Evolutionary conservation across 2,888 invertebrate genomes (phyloP), one percentile per base, ranked within the genome.

Genomic region (Agrilus biguttatus): DNA sequence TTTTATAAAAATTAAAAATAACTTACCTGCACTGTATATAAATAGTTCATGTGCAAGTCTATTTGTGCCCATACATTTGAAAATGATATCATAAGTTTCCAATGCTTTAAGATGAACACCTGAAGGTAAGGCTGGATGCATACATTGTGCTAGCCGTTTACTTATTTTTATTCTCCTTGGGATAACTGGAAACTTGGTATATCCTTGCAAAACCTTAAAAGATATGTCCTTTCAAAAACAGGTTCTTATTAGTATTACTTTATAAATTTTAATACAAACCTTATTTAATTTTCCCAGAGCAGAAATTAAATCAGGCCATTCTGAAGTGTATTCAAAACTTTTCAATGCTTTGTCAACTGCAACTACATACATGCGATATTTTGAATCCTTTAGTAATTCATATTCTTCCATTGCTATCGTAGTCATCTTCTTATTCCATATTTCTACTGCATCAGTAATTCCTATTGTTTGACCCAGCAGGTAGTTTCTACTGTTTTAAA

Each of bases 291-390:
- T 91, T 40, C 84, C 87, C 32, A 93, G 68, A 5, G 90, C 89
- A 42, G 88, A 83, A 56, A 93, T 92, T 41, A 92, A 71, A 68
- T 93, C 92, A 43, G 91, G 88, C 92, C 92, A 92, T 74, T 92
- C 91, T 55, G 85, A 85, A n/a, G 90, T 88, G 60, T 84, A 85
- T 59, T 93, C 92, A 68, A 92, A 93, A 64, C 80, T 85, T 60
- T 85, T 87, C 48, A 92, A 68, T 13, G 88, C 88, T 65, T 87
- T 89, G 62, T 92, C 91, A 42, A 92, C 80, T 48, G 82, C 78
- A 37, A 79, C 77, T 51, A 82, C 82, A 63, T 84, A 82, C 71
- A 80, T 77, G 53, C 86, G 73, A 66, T 86, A 88, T 63, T 87
- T 87, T 14, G 83, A 76, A 66, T 87, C 86, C 53, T 79, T 80